phyloP scores from a whole-genome alignment of 2,797 vertebrate genomes.

The Galago senegalensis region DNA sequence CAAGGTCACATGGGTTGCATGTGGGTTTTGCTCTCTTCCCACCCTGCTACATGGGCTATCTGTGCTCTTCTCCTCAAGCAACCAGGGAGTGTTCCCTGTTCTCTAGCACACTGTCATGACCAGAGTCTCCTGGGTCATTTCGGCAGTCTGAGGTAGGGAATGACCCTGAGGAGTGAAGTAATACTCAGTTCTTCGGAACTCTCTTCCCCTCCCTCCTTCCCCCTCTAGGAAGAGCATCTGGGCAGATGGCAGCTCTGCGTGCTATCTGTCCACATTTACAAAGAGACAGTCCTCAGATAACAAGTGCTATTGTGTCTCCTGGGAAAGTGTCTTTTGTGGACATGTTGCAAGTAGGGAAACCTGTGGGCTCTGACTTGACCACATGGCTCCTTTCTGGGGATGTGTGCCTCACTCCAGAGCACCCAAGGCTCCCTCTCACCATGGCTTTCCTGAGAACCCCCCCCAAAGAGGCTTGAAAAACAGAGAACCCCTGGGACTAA shows the following conservation, averaged over 20 bases:
- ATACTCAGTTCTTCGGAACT: constrained; percentile 54
- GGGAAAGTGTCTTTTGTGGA: background rate
- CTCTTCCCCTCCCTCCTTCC: background rate
- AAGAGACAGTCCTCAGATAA: background rate
- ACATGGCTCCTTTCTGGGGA: background rate
- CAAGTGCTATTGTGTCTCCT: background rate
- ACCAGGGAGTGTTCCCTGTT: background rate
- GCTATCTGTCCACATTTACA: background rate
- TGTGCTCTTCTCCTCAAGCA: background rate
- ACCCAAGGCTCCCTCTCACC: background rate
- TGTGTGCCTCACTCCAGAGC: background rate
- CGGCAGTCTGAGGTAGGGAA: background rate
- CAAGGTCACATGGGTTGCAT: background rate
- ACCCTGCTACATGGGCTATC: background rate
- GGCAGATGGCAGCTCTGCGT: background rate
- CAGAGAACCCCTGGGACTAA: background rate
- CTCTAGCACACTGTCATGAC: background rate
- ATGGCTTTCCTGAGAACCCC: background rate
- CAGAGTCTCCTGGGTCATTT: background rate
- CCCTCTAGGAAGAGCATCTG: background rate
- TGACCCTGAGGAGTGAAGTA: background rate
- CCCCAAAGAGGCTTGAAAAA: background rate
- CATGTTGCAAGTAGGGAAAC: background rate
- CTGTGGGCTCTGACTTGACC: background rate
- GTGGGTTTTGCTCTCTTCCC: background rate